Evolutionary conservation across 1,140 invertebrate species (phyloP).

Genomic region (Aphelenchoides fujianensis): DNA sequence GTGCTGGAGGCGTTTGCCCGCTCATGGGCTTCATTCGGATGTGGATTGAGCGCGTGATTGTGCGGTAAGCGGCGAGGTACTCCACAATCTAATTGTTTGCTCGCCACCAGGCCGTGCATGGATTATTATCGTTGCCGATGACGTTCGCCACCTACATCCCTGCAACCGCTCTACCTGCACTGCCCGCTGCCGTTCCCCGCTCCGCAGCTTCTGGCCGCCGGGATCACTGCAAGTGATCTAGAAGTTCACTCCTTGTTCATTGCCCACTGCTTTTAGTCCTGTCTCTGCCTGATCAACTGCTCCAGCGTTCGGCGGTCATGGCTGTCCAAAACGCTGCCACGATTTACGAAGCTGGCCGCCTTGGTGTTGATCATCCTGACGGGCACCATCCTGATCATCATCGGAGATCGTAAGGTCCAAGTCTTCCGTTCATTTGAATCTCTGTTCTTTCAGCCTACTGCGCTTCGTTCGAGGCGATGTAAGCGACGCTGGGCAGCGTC

Average conservation of each 20-base stretch:
- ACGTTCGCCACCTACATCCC: constrained; percentile 86
- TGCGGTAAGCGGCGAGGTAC: constrained; percentile 66
- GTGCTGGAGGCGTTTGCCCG: constrained; percentile 64
- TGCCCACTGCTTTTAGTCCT: constrained; percentile 63
- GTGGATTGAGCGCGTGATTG: constrained; percentile 97
- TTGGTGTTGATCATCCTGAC: constrained; percentile 55
- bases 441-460: constrained; percentile 69
- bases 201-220: constrained; percentile 77
- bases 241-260: not conserved
- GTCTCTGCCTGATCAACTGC: constrained; percentile 92
- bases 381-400: constrained; percentile 44
- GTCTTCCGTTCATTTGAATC: not conserved
- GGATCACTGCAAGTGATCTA: constrained; percentile 75
- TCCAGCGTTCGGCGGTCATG: constrained; percentile 91
- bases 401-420: constrained; percentile 71
- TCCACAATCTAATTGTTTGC: constrained; percentile 13
- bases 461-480: constrained; percentile 76
- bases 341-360: constrained; percentile 71
- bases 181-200: constrained; percentile 75
- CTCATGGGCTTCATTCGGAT: constrained; percentile 71
- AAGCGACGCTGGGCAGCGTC: constrained; percentile 71
- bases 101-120: constrained; percentile 65
- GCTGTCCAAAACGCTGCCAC: constrained; percentile 94
- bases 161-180: constrained; percentile 84
- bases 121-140: constrained; percentile 86